Evolutionary conservation across 2,113 vertebrate genomes (phyloP).

Genomic region (Leptodactylus fuscus): DNA sequence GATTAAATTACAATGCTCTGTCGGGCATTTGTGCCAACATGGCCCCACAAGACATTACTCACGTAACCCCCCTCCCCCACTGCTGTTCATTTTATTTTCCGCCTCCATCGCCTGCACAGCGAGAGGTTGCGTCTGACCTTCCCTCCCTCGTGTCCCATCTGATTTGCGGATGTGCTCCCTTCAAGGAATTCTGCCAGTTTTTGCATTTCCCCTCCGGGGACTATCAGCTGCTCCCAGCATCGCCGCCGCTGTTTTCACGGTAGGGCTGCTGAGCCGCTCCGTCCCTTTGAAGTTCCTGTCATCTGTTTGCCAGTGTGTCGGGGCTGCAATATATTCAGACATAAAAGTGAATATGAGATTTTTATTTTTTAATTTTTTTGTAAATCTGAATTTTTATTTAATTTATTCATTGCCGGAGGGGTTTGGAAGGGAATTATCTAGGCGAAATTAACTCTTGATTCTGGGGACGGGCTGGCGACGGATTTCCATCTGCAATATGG

Average conservation of each 20-base stretch:
- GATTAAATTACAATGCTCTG: too few relatives aligned
- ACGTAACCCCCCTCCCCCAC: not conserved
- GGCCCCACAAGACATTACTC: not conserved
- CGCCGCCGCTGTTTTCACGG: slow-evolving; percentile 5
- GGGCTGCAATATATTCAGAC: slow-evolving; percentile 18
- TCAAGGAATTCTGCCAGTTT: slow-evolving; percentile 20
- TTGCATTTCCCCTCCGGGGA: not conserved
- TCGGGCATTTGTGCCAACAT: not conserved
- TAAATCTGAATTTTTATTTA: not conserved
- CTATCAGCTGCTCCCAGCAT: slow-evolving; percentile 17
- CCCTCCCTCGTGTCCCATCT: not conserved
- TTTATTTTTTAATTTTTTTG: not conserved
- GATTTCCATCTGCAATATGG: not conserved
- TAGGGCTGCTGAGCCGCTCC: not conserved
- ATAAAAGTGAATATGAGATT: slow-evolving; percentile 42
- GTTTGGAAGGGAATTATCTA: not conserved
- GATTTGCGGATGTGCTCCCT: not conserved
- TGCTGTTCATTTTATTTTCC: not conserved
- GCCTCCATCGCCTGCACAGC: not conserved
- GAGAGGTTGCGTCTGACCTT: not conserved
- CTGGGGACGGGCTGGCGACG: not conserved
- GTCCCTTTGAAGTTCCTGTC: slow-evolving; percentile 47
- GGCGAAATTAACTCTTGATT: not conserved
- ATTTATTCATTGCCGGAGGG: slow-evolving; percentile 17
- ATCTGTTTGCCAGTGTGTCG: not conserved